These are phyloP conservation scores for Ellobius talpinus DNA, from an alignment of 2,113 vertebrate genomes.

Conservation along the genomic window DNA sequence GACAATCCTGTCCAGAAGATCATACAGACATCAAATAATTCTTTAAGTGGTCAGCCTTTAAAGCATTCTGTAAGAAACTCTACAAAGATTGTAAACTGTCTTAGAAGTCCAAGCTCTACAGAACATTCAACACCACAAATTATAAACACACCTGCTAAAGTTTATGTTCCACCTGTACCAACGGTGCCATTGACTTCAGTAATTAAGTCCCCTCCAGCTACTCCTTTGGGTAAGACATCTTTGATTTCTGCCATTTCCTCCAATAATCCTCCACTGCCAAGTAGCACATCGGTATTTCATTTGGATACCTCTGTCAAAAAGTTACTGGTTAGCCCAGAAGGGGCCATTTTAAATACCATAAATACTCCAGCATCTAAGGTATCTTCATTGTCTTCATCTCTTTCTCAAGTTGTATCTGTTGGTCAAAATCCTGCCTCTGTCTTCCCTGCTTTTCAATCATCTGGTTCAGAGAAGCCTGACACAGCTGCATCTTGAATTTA, in stretches of 20 bases:
- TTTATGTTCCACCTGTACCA: constrained; percentile 80
- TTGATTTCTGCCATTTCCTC: constrained; percentile 81
- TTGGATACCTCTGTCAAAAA: constrained; percentile 89
- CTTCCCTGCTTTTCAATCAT: constrained; percentile 86
- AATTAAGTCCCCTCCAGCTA: constrained; percentile 81
- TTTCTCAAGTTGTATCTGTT: constrained; percentile 86
- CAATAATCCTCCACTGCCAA: constrained; percentile 81
- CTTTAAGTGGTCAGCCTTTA: constrained; percentile 81
- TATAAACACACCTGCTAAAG: constrained; percentile 83
- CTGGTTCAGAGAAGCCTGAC: constrained; percentile 86
- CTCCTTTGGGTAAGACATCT: constrained; percentile 81
- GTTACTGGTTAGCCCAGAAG: constrained; percentile 94
- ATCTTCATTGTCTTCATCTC: constrained; percentile 84
- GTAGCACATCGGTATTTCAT: constrained; percentile 85
- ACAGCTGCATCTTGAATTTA: constrained; percentile 88
- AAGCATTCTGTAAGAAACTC: constrained; percentile 86
- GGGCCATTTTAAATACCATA: constrained; percentile 92
- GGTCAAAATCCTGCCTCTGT: constrained; percentile 84
- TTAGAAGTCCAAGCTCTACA: constrained; percentile 86
- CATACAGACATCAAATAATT: constrained; percentile 81
- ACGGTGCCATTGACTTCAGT: constrained; percentile 81
- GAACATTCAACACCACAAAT: constrained; percentile 89
- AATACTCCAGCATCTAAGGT: constrained; percentile 86
- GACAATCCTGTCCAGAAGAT: constrained; percentile 83
- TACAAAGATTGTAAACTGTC: constrained; percentile 89